Evolutionary conservation across 1,140 invertebrate genomes (phyloP).

Genomic region (Drosophila setifemur): DNA sequence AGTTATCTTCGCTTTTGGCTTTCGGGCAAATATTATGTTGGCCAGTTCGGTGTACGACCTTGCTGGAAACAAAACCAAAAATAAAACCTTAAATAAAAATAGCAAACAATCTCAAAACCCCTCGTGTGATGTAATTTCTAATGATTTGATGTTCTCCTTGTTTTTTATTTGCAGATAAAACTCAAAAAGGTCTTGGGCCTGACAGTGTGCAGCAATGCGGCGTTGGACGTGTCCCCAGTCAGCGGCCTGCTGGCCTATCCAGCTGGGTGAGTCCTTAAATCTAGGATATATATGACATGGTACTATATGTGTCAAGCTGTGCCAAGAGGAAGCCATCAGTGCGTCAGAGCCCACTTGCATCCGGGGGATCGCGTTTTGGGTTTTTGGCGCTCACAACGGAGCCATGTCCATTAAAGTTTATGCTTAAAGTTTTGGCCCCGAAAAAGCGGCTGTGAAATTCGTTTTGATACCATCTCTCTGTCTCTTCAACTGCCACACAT

Average conservation of each 20-base stretch:
- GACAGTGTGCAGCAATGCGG: slow-evolving; percentile 95
- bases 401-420: not conserved
- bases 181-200: slow-evolving; percentile 96
- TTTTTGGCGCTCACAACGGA: not conserved
- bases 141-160: slow-evolving; percentile 24
- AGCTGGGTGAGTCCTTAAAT: slow-evolving; percentile 90
- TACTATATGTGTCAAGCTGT: slow-evolving; percentile 19
- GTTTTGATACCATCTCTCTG: slow-evolving; percentile 43
- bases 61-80: slow-evolving; percentile 14
- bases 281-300: not conserved
- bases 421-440: not conserved
- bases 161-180: slow-evolving; percentile 89
- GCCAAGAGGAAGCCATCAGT: slow-evolving; percentile 6
- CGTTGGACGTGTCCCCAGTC: slow-evolving; percentile 93
- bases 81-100: not conserved
- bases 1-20: slow-evolving; percentile 24
- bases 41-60: slow-evolving; percentile 45
- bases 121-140: slow-evolving; percentile 64
- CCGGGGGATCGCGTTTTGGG: not conserved
- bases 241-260: slow-evolving; percentile 95
- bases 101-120: not conserved
- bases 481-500: slow-evolving; percentile 19
- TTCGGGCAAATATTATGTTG: slow-evolving; percentile 18
- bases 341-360: not conserved
- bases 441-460: slow-evolving; percentile 25